A percentile compares a stretch with the other conserved stretches of the same genome.
These are phyloP conservation scores for Orthosia gothica DNA, from an alignment of 2,888 invertebrate species.

Conservation along the genomic window DNA sequence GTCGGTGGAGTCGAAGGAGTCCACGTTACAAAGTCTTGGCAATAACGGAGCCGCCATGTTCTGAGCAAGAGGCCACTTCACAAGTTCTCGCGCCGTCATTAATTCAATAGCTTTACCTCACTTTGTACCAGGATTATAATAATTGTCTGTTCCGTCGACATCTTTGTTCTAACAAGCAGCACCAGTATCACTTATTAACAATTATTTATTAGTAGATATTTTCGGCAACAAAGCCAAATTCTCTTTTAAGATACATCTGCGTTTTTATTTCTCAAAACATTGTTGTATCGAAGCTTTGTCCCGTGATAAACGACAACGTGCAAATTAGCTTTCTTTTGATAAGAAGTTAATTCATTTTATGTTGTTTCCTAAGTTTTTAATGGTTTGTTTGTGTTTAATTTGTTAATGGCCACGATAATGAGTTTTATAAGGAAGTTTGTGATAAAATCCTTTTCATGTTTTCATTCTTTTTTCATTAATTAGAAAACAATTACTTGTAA, in stretches of 20 bases:
- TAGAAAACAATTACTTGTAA: slow-evolving; percentile 1
- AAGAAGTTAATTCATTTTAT: slow-evolving; percentile 60
- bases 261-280: slow-evolving; percentile 37
- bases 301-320: slow-evolving; percentile 55
- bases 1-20: background rate
- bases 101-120: slow-evolving; percentile 72
- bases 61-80: slow-evolving; percentile 54
- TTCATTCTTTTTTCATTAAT: slow-evolving; percentile 8
- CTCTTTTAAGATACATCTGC: slow-evolving; percentile 21
- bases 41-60: slow-evolving; percentile 52
- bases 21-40: slow-evolving; percentile 57
- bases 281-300: slow-evolving; percentile 54
- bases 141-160: slow-evolving; percentile 56
- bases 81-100: slow-evolving; percentile 64
- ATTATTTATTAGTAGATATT: slow-evolving; percentile 55
- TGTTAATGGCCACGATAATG: slow-evolving; percentile 61
- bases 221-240: slow-evolving; percentile 26
- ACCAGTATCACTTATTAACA: slow-evolving; percentile 41
- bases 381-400: slow-evolving; percentile 54
- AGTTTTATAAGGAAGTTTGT: slow-evolving; percentile 43
- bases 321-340: slow-evolving; percentile 61
- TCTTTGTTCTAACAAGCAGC: slow-evolving; percentile 34
- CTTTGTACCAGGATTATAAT: slow-evolving; percentile 66
- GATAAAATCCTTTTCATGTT: slow-evolving; percentile 27
- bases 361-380: slow-evolving; percentile 55